phyloP scores from a whole-genome alignment of 2,113 vertebrate species.

The Myotis lucifugus region DNA sequence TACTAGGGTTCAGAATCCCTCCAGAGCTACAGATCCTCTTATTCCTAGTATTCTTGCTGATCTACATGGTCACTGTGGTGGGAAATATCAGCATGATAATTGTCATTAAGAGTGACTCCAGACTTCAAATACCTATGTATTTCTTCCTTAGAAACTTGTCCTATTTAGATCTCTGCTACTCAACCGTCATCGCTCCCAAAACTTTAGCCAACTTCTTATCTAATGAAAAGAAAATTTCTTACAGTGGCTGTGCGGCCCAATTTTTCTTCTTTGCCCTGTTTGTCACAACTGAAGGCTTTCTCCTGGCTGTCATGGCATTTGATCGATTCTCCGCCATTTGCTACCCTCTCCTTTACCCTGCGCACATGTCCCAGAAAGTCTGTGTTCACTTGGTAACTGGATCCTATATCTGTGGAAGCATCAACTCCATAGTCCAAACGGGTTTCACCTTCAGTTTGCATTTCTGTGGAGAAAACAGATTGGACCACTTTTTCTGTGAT shows the following conservation, averaged over 20 bases:
- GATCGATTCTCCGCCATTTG: slow-evolving; percentile 79
- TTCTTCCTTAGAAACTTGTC: slow-evolving; percentile 82
- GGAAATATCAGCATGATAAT: slow-evolving; percentile 77
- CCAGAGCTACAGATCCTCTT: slow-evolving; percentile 61
- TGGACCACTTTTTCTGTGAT: slow-evolving; percentile 83
- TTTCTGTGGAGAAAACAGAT: slow-evolving; percentile 74
- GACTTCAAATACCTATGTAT: slow-evolving; percentile 80
- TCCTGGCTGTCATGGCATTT: slow-evolving; percentile 80
- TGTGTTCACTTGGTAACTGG: slow-evolving; percentile 69
- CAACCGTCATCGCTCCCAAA: slow-evolving; percentile 80
- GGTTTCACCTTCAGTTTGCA: slow-evolving; percentile 76
- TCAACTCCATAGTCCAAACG: slow-evolving; percentile 80
- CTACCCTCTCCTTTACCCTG: slow-evolving; percentile 73
- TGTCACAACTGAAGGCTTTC: slow-evolving; percentile 78
- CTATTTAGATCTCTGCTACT: slow-evolving; percentile 80
- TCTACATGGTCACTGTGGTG: slow-evolving; percentile 68
- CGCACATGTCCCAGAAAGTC: slow-evolving; percentile 70
- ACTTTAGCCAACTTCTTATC: slow-evolving; percentile 71
- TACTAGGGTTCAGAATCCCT: slow-evolving; percentile 65
- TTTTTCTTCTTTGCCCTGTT: slow-evolving; percentile 84
- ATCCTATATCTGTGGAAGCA: slow-evolving; percentile 78
- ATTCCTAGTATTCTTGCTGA: slow-evolving; percentile 65
- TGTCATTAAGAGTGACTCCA: slow-evolving; percentile 70
- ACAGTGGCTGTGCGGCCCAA: slow-evolving; percentile 69
- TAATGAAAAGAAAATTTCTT: slow-evolving; percentile 75